phyloP scores from a whole-genome alignment of 2,113 vertebrate species.

The Pelecanoides urinatrix region DNA sequence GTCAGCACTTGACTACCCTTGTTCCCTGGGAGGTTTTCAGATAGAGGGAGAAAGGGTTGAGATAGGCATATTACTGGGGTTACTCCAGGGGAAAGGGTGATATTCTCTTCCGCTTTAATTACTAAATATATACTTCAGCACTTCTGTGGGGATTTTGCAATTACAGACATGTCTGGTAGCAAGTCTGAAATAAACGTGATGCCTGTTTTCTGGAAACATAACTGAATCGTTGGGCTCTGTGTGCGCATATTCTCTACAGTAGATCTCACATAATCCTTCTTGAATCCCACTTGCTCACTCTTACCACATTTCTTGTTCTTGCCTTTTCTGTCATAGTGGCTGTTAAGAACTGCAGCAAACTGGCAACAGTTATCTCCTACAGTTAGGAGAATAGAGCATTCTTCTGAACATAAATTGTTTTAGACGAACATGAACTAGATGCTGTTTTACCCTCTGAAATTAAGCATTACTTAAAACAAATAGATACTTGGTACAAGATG shows the following conservation, averaged over 20 bases:
- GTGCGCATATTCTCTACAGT: neutral
- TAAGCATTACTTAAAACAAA: neutral
- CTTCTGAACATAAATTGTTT: neutral
- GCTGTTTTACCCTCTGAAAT: neutral
- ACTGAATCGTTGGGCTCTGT: neutral
- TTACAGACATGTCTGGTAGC: neutral
- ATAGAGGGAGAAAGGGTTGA: neutral
- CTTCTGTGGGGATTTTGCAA: neutral
- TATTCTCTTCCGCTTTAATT: neutral
- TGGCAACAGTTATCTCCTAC: neutral
- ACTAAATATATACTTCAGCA: neutral
- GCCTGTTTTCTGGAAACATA: neutral
- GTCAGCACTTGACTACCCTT: neutral
- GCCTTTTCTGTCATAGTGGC: constrained; percentile 21
- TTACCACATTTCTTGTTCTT: constrained; percentile 8
- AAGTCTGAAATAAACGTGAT: neutral
- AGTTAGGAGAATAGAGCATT: neutral
- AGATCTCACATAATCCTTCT: neutral
- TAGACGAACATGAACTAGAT: neutral
- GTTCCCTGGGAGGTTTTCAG: neutral
- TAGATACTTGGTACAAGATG: neutral
- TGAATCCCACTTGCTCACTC: neutral
- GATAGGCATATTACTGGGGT: neutral
- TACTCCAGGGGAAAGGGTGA: neutral
- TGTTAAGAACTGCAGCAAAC: neutral